phyloP scores from a whole-genome alignment of 2,797 vertebrate species.

The Lacerta bilineata region DNA sequence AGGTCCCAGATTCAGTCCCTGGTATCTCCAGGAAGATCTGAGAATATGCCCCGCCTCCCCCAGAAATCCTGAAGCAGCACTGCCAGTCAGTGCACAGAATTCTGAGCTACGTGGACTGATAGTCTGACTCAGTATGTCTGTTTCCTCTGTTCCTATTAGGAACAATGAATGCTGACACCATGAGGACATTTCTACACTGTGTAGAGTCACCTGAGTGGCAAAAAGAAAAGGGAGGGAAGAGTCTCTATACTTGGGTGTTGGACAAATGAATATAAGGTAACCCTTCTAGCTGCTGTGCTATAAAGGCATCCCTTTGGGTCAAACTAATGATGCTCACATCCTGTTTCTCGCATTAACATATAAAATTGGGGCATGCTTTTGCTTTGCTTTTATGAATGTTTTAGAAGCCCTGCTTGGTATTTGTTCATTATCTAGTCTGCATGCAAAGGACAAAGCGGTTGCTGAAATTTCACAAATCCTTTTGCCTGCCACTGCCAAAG shows the following conservation, averaged over 20 bases:
- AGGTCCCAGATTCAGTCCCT: too few species aligned
- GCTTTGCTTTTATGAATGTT: background rate
- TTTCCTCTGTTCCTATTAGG: background rate
- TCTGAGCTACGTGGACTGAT: too few species aligned
- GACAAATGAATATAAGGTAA: background rate
- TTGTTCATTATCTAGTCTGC: background rate
- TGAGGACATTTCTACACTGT: background rate
- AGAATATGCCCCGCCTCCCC: too few species aligned
- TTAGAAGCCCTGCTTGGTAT: background rate
- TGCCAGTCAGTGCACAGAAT: too few species aligned
- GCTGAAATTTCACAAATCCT: background rate
- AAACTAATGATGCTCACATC: background rate
- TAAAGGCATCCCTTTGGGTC: background rate
- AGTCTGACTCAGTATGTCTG: too few species aligned
- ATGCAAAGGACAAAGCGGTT: background rate
- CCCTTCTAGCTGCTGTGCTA: background rate
- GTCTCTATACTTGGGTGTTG: background rate
- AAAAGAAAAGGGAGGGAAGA: background rate
- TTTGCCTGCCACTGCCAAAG: too few species aligned
- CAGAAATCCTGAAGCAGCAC: too few species aligned
- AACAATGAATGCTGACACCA: constrained; percentile 7
- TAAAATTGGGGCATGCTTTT: background rate
- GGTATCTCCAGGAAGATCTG: too few species aligned
- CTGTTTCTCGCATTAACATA: background rate
- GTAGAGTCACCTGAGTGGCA: background rate